These are phyloP conservation scores for Eurytoma californica DNA, from an alignment of 2,888 invertebrate genomes.

Conservation along the genomic window DNA sequence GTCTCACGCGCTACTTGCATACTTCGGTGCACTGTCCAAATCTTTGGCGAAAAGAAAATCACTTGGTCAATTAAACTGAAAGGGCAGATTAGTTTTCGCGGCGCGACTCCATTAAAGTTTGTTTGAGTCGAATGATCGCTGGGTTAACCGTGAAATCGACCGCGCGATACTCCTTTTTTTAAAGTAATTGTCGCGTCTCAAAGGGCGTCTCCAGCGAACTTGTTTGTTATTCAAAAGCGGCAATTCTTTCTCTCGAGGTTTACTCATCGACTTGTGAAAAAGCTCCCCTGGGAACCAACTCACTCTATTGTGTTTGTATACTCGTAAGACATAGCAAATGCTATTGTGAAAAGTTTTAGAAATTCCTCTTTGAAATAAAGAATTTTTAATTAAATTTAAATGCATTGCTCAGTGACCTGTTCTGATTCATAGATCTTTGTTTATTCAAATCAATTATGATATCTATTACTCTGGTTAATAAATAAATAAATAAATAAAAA, in stretches of 20 bases:
- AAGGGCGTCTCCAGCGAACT: neutral
- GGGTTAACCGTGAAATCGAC: neutral
- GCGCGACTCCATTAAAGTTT: neutral
- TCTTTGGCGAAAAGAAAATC: neutral
- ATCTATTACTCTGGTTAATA: too few species aligned
- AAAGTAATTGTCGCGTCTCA: neutral
- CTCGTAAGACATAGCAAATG: neutral
- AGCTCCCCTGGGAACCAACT: neutral
- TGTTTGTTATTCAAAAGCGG: slow-evolving; percentile 8
- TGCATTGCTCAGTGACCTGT: too few species aligned
- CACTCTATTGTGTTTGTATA: neutral
- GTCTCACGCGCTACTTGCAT: too few species aligned
- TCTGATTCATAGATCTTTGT: too few species aligned
- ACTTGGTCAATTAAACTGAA: slow-evolving; percentile 20
- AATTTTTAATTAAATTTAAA: too few species aligned
- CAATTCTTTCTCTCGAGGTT: neutral
- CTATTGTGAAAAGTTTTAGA: too few species aligned
- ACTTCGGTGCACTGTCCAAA: too few species aligned
- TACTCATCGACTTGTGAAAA: slow-evolving; percentile 8
- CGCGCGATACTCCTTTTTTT: neutral
- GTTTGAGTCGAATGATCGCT: neutral
- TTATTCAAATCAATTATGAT: too few species aligned
- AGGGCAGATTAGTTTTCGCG: slow-evolving; percentile 8
- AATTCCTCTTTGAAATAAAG: too few species aligned
- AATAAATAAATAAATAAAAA: too few species aligned